Conservation (phyloP, 2,113 vertebrate genomes). For the Tyto alba region DNA sequence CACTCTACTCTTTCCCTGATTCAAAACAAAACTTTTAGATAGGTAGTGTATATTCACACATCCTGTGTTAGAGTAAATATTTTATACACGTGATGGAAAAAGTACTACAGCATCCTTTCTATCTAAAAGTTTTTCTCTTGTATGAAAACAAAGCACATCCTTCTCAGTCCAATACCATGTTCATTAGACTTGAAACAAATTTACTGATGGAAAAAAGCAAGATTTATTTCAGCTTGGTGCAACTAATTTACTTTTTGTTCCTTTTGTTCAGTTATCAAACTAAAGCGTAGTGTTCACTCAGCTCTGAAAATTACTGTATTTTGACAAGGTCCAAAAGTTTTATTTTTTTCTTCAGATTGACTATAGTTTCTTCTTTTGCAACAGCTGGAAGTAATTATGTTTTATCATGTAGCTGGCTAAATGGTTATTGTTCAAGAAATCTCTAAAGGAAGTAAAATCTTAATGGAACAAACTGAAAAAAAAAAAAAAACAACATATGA, state of each 20-base stretch:
- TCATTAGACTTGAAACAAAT: background rate
- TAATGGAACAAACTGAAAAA: background rate
- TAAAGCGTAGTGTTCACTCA: background rate
- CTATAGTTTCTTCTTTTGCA: background rate
- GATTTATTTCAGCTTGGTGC: background rate
- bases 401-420: slow-evolving; percentile 4
- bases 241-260: background rate
- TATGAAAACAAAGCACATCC: background rate
- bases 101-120: background rate
- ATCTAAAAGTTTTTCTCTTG: background rate
- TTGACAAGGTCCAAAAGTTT: background rate
- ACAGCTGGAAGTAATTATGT: slow-evolving; percentile 2
- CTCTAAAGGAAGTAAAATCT: background rate
- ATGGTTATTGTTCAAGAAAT: background rate
- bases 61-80: background rate
- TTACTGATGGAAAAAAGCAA: background rate
- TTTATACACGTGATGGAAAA: background rate
- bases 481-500: background rate
- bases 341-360: background rate
- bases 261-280: background rate
- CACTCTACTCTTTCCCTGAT: background rate
- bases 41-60: background rate
- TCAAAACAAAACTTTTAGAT: background rate
- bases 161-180: background rate
- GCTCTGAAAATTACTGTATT: background rate